Conservation (phyloP, 2,113 vertebrate genomes). For the Pogona vitticeps region DNA sequence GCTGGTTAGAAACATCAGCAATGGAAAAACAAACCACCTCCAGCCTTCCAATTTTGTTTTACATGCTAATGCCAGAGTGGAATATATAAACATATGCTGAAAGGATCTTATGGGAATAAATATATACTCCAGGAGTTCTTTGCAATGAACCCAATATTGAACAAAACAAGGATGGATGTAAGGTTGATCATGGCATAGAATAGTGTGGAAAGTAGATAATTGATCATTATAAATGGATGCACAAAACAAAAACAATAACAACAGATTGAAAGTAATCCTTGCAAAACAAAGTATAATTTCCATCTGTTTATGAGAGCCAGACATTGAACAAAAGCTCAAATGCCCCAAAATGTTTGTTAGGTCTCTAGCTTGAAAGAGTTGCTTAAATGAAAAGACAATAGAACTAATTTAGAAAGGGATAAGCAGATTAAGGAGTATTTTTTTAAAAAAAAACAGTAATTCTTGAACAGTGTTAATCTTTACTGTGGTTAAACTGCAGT, state of each 20-base stretch:
- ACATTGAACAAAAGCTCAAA: not conserved
- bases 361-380: not conserved
- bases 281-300: constrained; percentile 15
- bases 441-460: not conserved
- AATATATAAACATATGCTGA: not conserved
- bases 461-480: not conserved
- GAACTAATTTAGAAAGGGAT: not conserved
- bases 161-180: not conserved
- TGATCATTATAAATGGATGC: not conserved
- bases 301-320: constrained; percentile 2
- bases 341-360: not conserved
- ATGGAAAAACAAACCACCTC: not conserved
- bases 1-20: not conserved
- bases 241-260: not conserved
- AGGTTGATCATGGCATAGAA: not conserved
- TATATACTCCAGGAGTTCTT: not conserved
- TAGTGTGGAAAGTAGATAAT: not conserved
- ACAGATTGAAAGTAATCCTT: constrained; percentile 16
- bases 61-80: not conserved
- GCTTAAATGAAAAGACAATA: not conserved
- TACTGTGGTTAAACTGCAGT: not conserved
- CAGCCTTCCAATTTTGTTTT: not conserved
- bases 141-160: not conserved
- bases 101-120: not conserved
- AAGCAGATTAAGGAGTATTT: not conserved